These are phyloP conservation scores for Mycteria americana DNA, from an alignment of 2,797 vertebrate genomes.

Conservation along the genomic window DNA sequence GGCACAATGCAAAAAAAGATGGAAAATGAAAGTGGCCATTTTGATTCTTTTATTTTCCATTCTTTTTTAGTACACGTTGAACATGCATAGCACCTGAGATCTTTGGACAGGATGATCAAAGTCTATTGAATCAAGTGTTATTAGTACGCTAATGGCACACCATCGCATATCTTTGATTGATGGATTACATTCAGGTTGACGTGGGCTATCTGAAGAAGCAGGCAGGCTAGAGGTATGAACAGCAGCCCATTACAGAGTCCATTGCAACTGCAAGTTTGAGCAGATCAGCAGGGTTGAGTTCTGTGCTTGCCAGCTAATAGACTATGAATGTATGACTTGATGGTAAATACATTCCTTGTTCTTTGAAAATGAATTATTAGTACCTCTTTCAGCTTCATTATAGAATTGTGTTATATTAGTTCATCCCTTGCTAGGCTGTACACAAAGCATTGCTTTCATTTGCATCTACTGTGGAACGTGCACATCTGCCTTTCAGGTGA, in stretches of 20 bases:
- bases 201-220: background rate
- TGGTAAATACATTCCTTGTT: background rate
- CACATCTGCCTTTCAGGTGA: slow-evolving; percentile 23
- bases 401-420: background rate
- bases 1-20: background rate
- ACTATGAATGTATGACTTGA: background rate
- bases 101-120: background rate
- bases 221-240: background rate
- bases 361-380: background rate
- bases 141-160: background rate
- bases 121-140: background rate
- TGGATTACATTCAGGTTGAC: background rate
- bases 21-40: background rate
- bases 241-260: background rate
- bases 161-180: background rate
- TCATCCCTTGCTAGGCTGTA: background rate
- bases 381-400: background rate
- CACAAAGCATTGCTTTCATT: background rate
- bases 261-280: background rate
- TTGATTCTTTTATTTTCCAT: background rate
- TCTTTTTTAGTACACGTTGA: background rate
- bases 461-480: background rate
- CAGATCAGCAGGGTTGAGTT: background rate
- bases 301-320: background rate
- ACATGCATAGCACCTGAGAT: background rate